Base-by-base conservation (phyloP, 2,888 invertebrate species). In the Drosophila emarginata region DNA sequence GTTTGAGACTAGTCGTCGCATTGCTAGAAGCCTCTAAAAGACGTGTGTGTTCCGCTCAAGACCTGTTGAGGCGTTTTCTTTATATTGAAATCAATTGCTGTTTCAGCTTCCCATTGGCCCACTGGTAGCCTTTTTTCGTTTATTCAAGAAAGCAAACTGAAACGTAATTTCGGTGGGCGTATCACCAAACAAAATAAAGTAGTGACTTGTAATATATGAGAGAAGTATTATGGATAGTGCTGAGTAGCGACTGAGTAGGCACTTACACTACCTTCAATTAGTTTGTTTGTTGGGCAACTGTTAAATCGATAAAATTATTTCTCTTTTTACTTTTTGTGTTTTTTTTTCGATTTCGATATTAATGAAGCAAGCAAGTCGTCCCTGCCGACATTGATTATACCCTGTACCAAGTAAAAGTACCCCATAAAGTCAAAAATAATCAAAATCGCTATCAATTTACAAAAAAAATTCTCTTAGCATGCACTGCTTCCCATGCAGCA, bases 281-380 rank as follows among this genome's bases (percentile, higher is more conserved):
- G 15, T 67, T 61, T 53, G 54, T 67, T 74, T 61, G 70, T 78
- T 72, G 62, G 70, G 52, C 72, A 75, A 73, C 77, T 80, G 80
- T 80, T 80, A 63, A 81, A 81, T 80, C 80, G 67, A 80, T 80
- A 80, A 71, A 70, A 64, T 75, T 32, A 36, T 15, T 56, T 23
- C 52, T 40, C 36, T 54, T 32, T 68, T 26, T 37, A 54, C 54
- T 66, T 37, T 28, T 45, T 45, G 45, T 50, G 32, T 12, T 2
- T 18, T 21, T 21, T 37, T 12, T n/a, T n/a, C n/a, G 5, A 26
- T 26, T 5, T 26, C 4, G 5, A 26, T 26, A 26, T 26, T 26
- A 26, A n/a, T 37, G n/a, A n/a, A n/a, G n/a, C n/a, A n/a, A n/a
- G n/a, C n/a, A n/a, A n/a, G n/a, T n/a, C n/a, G n/a, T n/a, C n/a